Conservation (phyloP, 2,888 invertebrate genomes). For the Cheilosia variabilis region DNA sequence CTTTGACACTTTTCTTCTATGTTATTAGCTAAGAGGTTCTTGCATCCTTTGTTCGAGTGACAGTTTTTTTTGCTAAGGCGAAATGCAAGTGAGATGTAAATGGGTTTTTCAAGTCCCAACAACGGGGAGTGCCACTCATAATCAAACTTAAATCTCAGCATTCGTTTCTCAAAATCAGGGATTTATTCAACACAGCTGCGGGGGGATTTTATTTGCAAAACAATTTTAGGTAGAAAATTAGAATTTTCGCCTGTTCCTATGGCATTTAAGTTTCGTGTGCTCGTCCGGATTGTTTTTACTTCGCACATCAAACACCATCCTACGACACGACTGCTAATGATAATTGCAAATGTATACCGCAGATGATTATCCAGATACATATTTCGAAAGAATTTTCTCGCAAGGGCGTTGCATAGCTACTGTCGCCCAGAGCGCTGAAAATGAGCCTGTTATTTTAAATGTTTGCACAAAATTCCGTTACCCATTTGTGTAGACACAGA, state of each 20-base stretch:
- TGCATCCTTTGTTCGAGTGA: neutral
- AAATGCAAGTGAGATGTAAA: neutral
- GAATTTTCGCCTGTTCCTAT: too few species aligned
- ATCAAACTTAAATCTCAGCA: too few species aligned
- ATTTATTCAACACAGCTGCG: neutral
- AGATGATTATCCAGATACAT: too few species aligned
- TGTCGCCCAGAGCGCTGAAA: too few species aligned
- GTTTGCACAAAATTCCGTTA: too few species aligned
- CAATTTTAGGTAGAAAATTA: too few species aligned
- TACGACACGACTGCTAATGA: neutral
- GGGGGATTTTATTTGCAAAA: too few species aligned
- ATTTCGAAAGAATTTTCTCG: too few species aligned
- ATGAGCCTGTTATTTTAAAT: too few species aligned
- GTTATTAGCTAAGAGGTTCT: slow-evolving; percentile 60
- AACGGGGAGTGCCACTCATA: neutral
- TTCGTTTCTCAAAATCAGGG: neutral
- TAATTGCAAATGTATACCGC: neutral
- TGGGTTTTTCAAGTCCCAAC: neutral
- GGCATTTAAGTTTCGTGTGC: too few species aligned
- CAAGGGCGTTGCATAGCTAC: too few species aligned
- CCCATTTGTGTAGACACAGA: too few species aligned
- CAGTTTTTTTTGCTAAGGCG: neutral
- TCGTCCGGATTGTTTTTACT: neutral
- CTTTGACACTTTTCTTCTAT: slow-evolving; percentile 54
- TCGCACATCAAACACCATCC: neutral